These are phyloP conservation scores for Steinernema scapterisci DNA, from an alignment of 2,888 invertebrate genomes.

Conservation along the genomic window DNA sequence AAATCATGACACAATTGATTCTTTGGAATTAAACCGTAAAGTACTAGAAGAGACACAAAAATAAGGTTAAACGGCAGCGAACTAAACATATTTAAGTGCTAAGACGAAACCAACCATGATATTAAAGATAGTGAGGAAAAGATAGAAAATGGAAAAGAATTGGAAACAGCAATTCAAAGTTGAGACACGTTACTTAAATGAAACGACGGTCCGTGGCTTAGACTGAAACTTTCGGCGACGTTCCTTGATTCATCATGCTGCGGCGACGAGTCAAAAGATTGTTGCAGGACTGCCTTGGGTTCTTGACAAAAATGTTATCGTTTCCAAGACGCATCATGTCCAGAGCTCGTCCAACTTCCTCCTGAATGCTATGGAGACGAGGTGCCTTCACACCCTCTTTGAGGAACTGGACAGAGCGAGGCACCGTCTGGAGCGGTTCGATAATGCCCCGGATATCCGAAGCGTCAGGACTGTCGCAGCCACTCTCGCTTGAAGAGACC, in stretches of 20 bases:
- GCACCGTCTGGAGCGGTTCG: slow-evolving; percentile 46
- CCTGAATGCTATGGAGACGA: slow-evolving; percentile 63
- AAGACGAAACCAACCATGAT: too few relatives aligned
- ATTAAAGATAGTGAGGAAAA: background rate
- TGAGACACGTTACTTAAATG: background rate
- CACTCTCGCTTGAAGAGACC: background rate
- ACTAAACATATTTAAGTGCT: background rate
- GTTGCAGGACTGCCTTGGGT: slow-evolving; percentile 49
- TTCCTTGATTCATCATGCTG: slow-evolving; percentile 14
- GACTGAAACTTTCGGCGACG: slow-evolving; percentile 17
- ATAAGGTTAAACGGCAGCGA: background rate
- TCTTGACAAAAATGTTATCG: slow-evolving; percentile 52
- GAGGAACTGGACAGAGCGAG: slow-evolving; percentile 55
- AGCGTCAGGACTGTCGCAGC: slow-evolving; percentile 11
- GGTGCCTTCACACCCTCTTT: slow-evolving; percentile 60
- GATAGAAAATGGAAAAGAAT: background rate
- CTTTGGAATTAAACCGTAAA: too few relatives aligned
- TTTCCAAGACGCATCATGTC: slow-evolving; percentile 63
- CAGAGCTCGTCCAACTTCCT: slow-evolving; percentile 64
- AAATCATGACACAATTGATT: too few relatives aligned
- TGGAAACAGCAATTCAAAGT: background rate
- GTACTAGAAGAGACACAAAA: too few relatives aligned
- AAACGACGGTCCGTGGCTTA: background rate
- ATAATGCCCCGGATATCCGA: slow-evolving; percentile 26
- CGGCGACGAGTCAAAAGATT: slow-evolving; percentile 44